These are phyloP conservation scores for Pseudomyrmex gracilis DNA, from an alignment of 1,140 invertebrate species.

Conservation along the genomic window DNA sequence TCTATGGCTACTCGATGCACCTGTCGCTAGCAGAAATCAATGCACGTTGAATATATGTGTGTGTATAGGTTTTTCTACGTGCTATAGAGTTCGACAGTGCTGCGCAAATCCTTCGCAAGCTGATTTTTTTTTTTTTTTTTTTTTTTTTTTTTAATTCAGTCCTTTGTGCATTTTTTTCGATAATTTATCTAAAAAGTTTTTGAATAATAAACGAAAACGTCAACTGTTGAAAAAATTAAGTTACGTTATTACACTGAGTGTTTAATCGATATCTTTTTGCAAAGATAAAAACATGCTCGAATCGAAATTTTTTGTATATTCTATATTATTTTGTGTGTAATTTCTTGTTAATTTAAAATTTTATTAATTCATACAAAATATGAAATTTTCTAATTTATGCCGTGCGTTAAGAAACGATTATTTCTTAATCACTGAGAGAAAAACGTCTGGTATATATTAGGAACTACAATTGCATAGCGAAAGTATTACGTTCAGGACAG, in stretches of 20 bases:
- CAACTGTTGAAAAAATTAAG: neutral
- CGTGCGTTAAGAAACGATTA: neutral
- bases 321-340: neutral
- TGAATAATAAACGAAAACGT: neutral
- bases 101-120: conserved; percentile 57
- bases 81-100: conserved; percentile 30
- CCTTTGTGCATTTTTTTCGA: conserved; percentile 46
- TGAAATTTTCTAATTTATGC: neutral
- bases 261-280: neutral
- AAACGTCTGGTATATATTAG: neutral
- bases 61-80: conserved; percentile 48
- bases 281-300: neutral
- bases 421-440: neutral
- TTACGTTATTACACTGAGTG: too few relatives aligned
- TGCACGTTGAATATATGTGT: conserved; percentile 49
- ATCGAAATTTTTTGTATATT: too few relatives aligned
- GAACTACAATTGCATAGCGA: too few relatives aligned
- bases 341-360: conserved; percentile 1
- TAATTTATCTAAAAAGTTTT: neutral
- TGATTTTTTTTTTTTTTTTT: too few relatives aligned
- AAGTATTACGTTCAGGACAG: too few relatives aligned
- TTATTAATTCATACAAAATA: neutral
- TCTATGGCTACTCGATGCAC: conserved; percentile 60
- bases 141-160: neutral
- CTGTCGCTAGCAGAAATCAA: conserved; percentile 55